Percentiles rank a stretch among this genome's conserved stretches.
Evolutionary conservation across 2,888 invertebrate genomes (phyloP).

Genomic region (Hololepta plana): DNA sequence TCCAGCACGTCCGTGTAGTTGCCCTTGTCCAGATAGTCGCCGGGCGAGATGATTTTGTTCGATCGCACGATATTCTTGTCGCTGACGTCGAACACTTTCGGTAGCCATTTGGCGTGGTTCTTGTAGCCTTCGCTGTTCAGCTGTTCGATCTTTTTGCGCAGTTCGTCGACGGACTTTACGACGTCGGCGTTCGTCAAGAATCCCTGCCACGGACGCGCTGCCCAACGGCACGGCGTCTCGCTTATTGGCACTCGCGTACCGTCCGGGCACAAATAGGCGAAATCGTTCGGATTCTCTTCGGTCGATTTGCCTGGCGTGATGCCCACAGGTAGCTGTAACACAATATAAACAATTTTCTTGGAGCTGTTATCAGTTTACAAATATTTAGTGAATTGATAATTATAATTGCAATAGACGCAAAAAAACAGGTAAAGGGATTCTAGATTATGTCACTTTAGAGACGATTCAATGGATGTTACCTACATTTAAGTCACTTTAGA

Average conservation of each 20-base stretch:
- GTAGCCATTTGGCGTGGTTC: conserved; percentile 27
- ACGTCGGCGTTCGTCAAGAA: conserved; percentile 49
- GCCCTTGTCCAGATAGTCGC: conserved; percentile 22
- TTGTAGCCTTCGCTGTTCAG: conserved; percentile 27
- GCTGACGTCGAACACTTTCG: conserved; percentile 35
- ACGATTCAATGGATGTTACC: too few relatives aligned
- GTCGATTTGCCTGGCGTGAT: conserved; percentile 35
- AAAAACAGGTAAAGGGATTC: too few relatives aligned
- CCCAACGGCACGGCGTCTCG: conserved; percentile 57
- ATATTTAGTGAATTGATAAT: too few relatives aligned
- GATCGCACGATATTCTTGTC: conserved; percentile 34
- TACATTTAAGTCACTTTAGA: too few relatives aligned
- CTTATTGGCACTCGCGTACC: conserved; percentile 50
- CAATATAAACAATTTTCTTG: conserved; percentile 1
- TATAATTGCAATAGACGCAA: too few relatives aligned
- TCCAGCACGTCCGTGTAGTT: conserved; percentile 46
- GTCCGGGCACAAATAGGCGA: conserved; percentile 62
- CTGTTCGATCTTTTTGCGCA: conserved; percentile 36
- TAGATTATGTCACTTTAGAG: too few relatives aligned
- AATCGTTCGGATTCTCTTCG: conserved; percentile 45
- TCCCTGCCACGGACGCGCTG: conserved; percentile 72
- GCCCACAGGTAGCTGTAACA: conserved; percentile 39
- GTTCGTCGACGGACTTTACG: conserved; percentile 31
- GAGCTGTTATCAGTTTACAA: too few relatives aligned
- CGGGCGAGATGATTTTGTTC: conserved; percentile 20